Percentiles rank a stretch among this genome's conserved stretches.
Evolutionary conservation across 2,888 invertebrate species (phyloP).

Genomic region (Chaetoderma sp.): DNA sequence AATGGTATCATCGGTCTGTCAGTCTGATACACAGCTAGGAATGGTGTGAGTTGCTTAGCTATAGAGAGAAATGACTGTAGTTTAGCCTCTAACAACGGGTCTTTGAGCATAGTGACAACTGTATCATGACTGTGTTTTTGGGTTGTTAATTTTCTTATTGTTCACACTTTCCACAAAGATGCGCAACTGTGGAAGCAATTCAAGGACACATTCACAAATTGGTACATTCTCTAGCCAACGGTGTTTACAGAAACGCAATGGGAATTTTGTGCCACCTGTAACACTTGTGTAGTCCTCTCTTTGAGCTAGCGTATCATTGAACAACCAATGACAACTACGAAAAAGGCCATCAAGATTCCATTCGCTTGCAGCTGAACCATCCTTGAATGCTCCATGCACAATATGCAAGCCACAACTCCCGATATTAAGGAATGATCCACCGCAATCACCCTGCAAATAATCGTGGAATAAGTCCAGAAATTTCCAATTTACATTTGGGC

Average conservation of each 20-base stretch:
- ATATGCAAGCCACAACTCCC: slow-evolving; percentile 55
- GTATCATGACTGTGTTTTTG: slow-evolving; percentile 5
- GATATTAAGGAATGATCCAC: slow-evolving; percentile 39
- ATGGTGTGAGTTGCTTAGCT: slow-evolving; percentile 1
- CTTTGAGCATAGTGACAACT: neutral
- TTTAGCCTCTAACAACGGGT: neutral
- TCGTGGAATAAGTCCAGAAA: neutral
- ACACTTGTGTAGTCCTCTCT: slow-evolving; percentile 17
- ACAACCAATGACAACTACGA: slow-evolving; percentile 4
- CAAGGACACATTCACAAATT: slow-evolving; percentile 15
- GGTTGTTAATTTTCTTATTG: slow-evolving; percentile 4
- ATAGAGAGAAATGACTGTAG: neutral
- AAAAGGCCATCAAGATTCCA: slow-evolving; percentile 30
- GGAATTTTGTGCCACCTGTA: neutral
- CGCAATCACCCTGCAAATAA: neutral
- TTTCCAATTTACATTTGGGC: slow-evolving; percentile 13
- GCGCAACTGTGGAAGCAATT: slow-evolving; percentile 1
- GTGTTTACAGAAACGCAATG: slow-evolving; percentile 19
- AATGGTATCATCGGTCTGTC: slow-evolving; percentile 8
- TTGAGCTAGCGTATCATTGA: slow-evolving; percentile 16
- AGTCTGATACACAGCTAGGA: slow-evolving; percentile 1
- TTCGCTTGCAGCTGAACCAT: slow-evolving; percentile 37
- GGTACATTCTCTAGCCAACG: slow-evolving; percentile 26
- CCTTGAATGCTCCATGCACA: slow-evolving; percentile 51
- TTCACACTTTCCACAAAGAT: neutral